phyloP scores from a whole-genome alignment of 2,113 vertebrate genomes.

The Urocynchramus pylzowi region DNA sequence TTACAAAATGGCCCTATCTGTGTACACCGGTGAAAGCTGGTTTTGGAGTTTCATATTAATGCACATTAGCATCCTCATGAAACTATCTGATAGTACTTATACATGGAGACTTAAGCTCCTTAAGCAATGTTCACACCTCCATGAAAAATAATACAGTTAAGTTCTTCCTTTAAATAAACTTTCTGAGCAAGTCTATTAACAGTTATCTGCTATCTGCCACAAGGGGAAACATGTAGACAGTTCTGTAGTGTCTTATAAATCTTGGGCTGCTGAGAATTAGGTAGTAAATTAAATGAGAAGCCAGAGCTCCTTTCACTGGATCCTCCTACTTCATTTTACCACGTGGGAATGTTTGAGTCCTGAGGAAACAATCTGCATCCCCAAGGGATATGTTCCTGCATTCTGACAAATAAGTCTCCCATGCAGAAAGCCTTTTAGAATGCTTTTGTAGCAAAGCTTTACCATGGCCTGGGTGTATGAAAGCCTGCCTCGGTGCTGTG shows the following conservation, averaged over 20 bases:
- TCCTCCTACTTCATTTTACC: constrained; percentile 40
- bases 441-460: background rate
- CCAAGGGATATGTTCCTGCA: background rate
- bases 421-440: background rate
- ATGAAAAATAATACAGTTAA: constrained; percentile 58
- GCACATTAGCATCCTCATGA: constrained; percentile 44
- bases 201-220: constrained; percentile 65
- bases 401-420: background rate
- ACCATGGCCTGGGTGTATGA: background rate
- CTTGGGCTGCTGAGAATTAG: constrained; percentile 51
- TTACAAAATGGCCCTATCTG: constrained; percentile 30
- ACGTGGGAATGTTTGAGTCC: constrained; percentile 29
- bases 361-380: constrained; percentile 30
- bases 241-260: constrained; percentile 51
- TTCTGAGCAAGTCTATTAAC: constrained; percentile 64
- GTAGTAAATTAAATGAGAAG: constrained; percentile 55
- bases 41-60: constrained; percentile 50
- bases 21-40: background rate
- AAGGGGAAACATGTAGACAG: constrained; percentile 56
- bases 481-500: background rate
- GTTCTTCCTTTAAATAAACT: constrained; percentile 67
- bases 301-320: constrained; percentile 21
- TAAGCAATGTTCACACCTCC: constrained; percentile 65
- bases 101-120: constrained; percentile 60
- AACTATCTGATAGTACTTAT: constrained; percentile 55